Conservation (phyloP, 2,888 invertebrate species). For the Orthosia gothica region DNA sequence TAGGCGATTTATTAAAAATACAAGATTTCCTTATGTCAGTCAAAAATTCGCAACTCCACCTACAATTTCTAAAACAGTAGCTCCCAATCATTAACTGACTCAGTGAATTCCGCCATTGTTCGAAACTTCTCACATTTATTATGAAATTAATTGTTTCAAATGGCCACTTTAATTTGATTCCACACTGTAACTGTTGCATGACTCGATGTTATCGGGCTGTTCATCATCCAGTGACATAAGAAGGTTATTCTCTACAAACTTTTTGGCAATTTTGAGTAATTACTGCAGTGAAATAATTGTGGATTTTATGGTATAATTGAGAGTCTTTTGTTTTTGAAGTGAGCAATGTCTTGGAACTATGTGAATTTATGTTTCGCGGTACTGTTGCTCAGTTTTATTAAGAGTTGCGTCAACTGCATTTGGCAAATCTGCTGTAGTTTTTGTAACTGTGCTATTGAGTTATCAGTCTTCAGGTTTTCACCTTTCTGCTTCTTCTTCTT, state of each 20-base stretch:
- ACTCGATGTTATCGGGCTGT: slow-evolving; percentile 54
- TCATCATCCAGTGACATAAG: slow-evolving; percentile 63
- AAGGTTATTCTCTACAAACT: slow-evolving; percentile 41
- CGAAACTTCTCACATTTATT: slow-evolving; percentile 67
- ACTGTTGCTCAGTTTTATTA: slow-evolving; percentile 16
- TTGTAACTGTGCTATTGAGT: background rate
- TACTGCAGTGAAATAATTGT: slow-evolving; percentile 53
- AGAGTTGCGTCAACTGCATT: slow-evolving; percentile 20
- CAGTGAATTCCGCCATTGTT: slow-evolving; percentile 67
- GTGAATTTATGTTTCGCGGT: slow-evolving; percentile 29
- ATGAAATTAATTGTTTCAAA: slow-evolving; percentile 68
- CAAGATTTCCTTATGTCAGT: too few relatives aligned
- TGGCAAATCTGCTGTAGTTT: background rate
- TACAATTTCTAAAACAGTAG: slow-evolving; percentile 43
- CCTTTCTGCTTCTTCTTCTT: too few relatives aligned
- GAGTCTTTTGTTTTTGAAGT: slow-evolving; percentile 47
- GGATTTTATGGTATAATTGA: slow-evolving; percentile 50
- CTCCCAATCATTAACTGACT: slow-evolving; percentile 60
- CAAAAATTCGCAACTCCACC: slow-evolving; percentile 27
- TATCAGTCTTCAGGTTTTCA: background rate
- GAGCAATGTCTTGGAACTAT: slow-evolving; percentile 37
- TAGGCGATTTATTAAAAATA: too few relatives aligned
- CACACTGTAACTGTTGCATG: slow-evolving; percentile 63
- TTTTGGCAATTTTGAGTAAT: slow-evolving; percentile 58
- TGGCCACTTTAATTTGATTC: slow-evolving; percentile 60